phyloP scores from a whole-genome alignment of 2,113 vertebrate genomes.

The Alligator sinensis region DNA sequence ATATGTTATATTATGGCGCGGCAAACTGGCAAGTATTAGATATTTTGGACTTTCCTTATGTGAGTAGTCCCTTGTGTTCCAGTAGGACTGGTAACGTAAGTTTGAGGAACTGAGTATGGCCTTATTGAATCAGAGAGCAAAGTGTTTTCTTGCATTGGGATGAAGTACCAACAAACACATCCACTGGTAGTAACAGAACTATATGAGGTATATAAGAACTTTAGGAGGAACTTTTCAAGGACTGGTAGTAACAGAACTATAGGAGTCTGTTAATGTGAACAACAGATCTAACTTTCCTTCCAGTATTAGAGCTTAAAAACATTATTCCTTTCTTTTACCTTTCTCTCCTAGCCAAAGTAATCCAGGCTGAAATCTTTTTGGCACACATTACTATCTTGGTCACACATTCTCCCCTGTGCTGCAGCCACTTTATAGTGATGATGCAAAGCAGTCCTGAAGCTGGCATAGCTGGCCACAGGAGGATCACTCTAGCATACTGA shows the following conservation, averaged over 20 bases:
- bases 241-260: too few relatives aligned
- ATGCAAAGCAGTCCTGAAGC: not conserved
- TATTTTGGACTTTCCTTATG: not conserved
- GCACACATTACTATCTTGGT: not conserved
- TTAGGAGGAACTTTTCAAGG: too few relatives aligned
- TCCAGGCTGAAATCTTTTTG: not conserved
- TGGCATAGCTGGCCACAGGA: not conserved
- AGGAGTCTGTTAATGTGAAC: too few relatives aligned
- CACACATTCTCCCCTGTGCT: not conserved
- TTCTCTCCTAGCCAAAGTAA: not conserved
- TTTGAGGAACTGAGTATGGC: not conserved
- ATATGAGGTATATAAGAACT: too few relatives aligned
- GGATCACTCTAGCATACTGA: not conserved
- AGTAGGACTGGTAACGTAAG: not conserved
- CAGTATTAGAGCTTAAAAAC: not conserved
- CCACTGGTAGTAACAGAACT: too few relatives aligned
- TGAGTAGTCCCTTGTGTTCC: not conserved
- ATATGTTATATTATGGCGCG: not conserved
- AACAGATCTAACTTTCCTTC: not conserved
- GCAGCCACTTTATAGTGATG: not conserved
- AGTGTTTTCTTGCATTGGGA: not conserved
- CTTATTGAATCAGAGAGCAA: not conserved
- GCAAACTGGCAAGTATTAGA: not conserved
- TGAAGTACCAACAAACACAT: too few relatives aligned
- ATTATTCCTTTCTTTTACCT: not conserved